These are phyloP conservation scores for Acleris holmiana DNA, from an alignment of 2,888 invertebrate genomes.

Conservation along the genomic window DNA sequence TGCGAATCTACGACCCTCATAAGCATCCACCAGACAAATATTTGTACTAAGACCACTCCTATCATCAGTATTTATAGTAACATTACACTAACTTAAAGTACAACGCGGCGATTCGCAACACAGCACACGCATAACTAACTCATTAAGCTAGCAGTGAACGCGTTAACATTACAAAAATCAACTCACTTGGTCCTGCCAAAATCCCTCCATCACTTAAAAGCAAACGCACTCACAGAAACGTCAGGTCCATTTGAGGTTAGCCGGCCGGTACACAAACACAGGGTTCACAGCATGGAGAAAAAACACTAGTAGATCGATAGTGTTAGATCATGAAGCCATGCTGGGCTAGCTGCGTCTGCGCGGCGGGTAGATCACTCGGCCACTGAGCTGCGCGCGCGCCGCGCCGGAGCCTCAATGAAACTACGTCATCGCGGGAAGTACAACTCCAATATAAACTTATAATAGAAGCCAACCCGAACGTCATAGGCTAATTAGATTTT, in stretches of 20 bases:
- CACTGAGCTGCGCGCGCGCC: conserved; percentile 75
- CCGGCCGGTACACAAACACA: conserved; percentile 52
- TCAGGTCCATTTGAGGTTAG: conserved; percentile 61
- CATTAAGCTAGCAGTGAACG: conserved; percentile 17
- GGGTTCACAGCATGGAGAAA: conserved; percentile 4
- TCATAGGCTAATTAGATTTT: conserved; percentile 64
- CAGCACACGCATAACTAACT: too few relatives aligned
- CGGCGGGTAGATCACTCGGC: conserved; percentile 77
- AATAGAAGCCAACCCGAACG: conserved; percentile 62
- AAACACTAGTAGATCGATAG: not conserved
- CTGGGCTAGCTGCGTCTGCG: conserved; percentile 72
- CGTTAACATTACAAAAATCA: conserved; percentile 46
- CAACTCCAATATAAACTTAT: conserved; percentile 51
- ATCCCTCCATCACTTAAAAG: conserved; percentile 62
- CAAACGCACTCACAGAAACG: conserved; percentile 73
- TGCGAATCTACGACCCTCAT: too few relatives aligned
- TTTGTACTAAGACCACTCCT: too few relatives aligned
- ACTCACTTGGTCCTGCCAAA: conserved; percentile 67
- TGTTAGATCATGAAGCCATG: not conserved
- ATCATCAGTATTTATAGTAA: too few relatives aligned
- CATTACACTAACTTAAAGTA: too few relatives aligned
- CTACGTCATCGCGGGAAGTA: conserved; percentile 81
- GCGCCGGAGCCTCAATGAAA: conserved; percentile 74
- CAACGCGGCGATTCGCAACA: too few relatives aligned
- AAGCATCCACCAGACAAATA: too few relatives aligned